Percentiles rank a stretch among this genome's conserved stretches.
Evolutionary conservation across 1,140 invertebrate species (phyloP).

Genomic region (Schlechtendalia chinensis): DNA sequence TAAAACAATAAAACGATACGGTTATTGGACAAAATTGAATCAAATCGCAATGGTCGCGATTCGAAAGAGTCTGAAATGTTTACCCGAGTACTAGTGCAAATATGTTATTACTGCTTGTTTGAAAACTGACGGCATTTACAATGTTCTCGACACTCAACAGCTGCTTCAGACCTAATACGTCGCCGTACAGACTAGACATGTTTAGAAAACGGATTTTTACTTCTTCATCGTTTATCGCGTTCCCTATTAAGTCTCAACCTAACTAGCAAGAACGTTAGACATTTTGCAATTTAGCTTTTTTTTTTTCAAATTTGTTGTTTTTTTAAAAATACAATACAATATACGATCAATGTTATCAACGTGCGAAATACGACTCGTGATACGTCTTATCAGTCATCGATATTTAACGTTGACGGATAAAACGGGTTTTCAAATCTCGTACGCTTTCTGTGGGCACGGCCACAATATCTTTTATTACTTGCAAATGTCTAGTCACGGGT

Average conservation of each 20-base stretch:
- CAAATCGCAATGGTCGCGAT: background rate
- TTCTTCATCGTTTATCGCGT: conserved; percentile 3
- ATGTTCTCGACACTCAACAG: conserved; percentile 25
- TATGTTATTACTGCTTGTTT: conserved; percentile 27
- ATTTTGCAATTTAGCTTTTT: too few species aligned
- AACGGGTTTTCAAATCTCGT: too few species aligned
- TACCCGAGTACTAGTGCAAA: conserved; percentile 40
- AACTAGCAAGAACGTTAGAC: background rate
- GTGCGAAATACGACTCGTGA: too few species aligned
- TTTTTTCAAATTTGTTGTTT: too few species aligned
- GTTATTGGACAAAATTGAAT: too few species aligned
- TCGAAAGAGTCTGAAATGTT: background rate
- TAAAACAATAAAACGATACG: background rate
- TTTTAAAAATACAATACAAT: too few species aligned
- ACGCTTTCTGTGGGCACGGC: too few species aligned
- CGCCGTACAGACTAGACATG: conserved; percentile 19
- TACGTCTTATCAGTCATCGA: too few species aligned
- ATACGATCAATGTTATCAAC: too few species aligned
- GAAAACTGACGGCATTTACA: conserved; percentile 15
- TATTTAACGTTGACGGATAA: too few species aligned
- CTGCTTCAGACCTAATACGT: conserved; percentile 19
- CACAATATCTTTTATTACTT: too few species aligned
- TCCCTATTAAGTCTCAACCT: background rate
- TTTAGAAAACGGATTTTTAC: background rate
- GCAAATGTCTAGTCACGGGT: too few species aligned